Evolutionary conservation across 2,113 vertebrate genomes (phyloP).

Genomic region (Actenoides hombroni): DNA sequence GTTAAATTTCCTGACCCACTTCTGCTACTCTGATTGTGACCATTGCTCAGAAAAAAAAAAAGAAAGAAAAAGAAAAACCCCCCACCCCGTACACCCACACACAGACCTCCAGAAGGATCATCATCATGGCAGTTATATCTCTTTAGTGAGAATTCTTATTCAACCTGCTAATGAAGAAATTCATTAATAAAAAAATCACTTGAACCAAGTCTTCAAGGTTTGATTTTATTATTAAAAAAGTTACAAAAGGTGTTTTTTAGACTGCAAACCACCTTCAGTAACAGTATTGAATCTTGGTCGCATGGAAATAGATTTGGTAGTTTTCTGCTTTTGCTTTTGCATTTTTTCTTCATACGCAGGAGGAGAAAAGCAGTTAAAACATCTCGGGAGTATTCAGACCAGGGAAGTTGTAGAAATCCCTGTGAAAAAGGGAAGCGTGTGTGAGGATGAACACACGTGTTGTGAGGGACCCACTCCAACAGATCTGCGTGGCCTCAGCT

Average conservation of each 20-base stretch:
- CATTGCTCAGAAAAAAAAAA: conserved; percentile 1
- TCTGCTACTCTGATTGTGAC: conserved; percentile 62
- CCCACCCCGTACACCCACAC: background rate
- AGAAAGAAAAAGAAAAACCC: background rate
- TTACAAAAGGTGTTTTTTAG: background rate
- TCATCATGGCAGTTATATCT: background rate
- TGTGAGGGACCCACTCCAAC: background rate
- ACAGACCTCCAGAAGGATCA: background rate
- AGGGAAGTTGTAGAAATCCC: background rate
- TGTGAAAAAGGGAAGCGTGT: fast-evolving
- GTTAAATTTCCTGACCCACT: conserved; percentile 78
- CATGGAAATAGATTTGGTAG: background rate
- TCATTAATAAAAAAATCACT: background rate
- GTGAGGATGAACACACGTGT: background rate
- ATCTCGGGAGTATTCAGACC: background rate
- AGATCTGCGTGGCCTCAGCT: background rate
- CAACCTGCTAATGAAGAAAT: background rate
- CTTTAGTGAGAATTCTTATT: background rate
- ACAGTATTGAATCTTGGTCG: background rate
- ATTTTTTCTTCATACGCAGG: background rate
- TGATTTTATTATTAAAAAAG: background rate
- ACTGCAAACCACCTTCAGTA: background rate
- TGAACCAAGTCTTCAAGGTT: background rate
- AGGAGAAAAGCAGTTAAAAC: background rate
- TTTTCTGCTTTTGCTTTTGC: background rate